These are phyloP conservation scores for Hippocampus comes DNA, from an alignment of 2,113 vertebrate species.

Conservation along the genomic window DNA sequence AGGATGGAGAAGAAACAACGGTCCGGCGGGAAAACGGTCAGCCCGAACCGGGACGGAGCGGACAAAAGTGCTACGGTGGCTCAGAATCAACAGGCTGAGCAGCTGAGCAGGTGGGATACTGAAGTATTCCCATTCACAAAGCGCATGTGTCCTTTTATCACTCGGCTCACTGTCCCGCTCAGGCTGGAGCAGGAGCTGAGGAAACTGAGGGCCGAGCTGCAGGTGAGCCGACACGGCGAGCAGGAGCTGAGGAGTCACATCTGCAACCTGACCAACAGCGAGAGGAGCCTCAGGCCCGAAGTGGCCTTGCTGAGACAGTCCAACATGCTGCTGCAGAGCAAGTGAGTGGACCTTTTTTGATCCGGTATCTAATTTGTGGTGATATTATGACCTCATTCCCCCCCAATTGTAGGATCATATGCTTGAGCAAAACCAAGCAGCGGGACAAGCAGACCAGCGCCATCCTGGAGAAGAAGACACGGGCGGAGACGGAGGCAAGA, in stretches of 20 bases:
- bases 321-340: slow-evolving; percentile 78
- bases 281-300: slow-evolving; percentile 78
- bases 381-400: no score
- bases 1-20: slow-evolving; percentile 74
- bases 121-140: not conserved
- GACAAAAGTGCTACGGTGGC: slow-evolving; percentile 53
- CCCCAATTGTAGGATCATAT: slow-evolving; percentile 65
- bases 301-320: slow-evolving; percentile 75
- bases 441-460: slow-evolving; percentile 75
- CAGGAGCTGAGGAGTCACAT: slow-evolving; percentile 78
- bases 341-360: slow-evolving; percentile 57
- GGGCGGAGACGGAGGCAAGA: slow-evolving; percentile 72
- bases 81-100: slow-evolving; percentile 67
- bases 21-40: slow-evolving; percentile 63
- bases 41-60: slow-evolving; percentile 54
- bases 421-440: slow-evolving; percentile 77
- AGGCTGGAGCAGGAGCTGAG: slow-evolving; percentile 76
- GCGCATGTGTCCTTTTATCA: not conserved
- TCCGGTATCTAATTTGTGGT: no score
- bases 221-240: slow-evolving; percentile 72
- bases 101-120: slow-evolving; percentile 63
- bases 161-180: not conserved
- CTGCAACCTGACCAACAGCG: slow-evolving; percentile 77
- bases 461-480: slow-evolving; percentile 75
- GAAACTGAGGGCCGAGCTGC: slow-evolving; percentile 72